phyloP scores from a whole-genome alignment of 2,888 invertebrate species.

The Argyresthia goedartella region DNA sequence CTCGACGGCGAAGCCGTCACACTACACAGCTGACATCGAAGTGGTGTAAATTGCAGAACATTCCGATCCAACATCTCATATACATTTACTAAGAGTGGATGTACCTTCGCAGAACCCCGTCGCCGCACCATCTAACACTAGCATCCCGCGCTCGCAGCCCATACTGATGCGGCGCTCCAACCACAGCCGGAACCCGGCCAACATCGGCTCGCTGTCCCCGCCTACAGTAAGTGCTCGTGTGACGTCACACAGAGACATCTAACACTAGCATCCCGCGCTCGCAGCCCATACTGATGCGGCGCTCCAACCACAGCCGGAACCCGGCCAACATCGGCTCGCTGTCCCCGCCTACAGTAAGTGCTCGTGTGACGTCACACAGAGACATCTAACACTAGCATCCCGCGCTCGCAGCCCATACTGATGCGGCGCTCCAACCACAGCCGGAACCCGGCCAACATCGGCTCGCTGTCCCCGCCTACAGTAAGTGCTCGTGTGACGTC shows the following conservation, averaged over 20 bases:
- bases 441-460: constrained; percentile 84
- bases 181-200: constrained; percentile 78
- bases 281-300: constrained; percentile 87
- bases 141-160: constrained; percentile 86
- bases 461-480: constrained; percentile 92
- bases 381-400: constrained; percentile 51
- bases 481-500: too few relatives aligned
- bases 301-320: constrained; percentile 79
- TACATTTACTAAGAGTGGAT: not conserved
- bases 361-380: too few relatives aligned
- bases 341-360: constrained; percentile 89
- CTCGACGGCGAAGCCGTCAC: too few relatives aligned
- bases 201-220: constrained; percentile 93
- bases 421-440: constrained; percentile 83
- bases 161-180: constrained; percentile 86
- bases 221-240: constrained; percentile 88
- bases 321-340: constrained; percentile 91
- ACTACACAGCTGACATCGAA: too few relatives aligned
- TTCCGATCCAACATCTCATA: too few relatives aligned
- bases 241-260: constrained; percentile 11
- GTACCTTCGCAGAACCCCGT: constrained; percentile 9
- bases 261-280: constrained; percentile 77
- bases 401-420: constrained; percentile 88
- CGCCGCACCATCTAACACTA: constrained; percentile 13
- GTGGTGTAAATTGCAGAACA: too few relatives aligned